phyloP scores from a whole-genome alignment of 2,797 vertebrate species.

The Rhinella marina region DNA sequence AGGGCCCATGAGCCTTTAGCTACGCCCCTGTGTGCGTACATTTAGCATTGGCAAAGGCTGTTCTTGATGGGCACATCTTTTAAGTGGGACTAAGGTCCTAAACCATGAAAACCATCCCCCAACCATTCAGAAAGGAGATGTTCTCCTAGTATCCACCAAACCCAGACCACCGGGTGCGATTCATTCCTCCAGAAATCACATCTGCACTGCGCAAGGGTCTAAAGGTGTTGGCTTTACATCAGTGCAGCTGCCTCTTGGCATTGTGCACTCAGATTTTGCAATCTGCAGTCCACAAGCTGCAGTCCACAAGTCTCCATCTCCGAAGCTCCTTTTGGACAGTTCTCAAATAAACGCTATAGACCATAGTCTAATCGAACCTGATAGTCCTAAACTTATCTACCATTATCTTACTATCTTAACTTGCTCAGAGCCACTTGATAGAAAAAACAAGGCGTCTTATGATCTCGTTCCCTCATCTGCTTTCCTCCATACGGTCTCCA shows the following conservation, averaged over 20 bases:
- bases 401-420: background rate
- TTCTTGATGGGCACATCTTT: too few relatives aligned
- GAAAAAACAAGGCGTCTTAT: background rate
- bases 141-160: background rate
- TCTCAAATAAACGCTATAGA: background rate
- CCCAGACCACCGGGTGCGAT: background rate
- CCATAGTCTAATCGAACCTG: background rate
- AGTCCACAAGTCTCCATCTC: background rate
- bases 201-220: background rate
- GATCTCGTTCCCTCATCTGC: background rate
- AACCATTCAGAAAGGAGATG: background rate
- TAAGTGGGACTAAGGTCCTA: background rate
- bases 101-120: too few relatives aligned
- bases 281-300: too few relatives aligned
- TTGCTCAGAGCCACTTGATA: background rate
- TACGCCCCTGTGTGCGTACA: too few relatives aligned
- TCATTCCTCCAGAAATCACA: background rate
- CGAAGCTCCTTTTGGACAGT: background rate
- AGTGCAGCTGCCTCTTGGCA: background rate
- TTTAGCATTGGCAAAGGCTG: too few relatives aligned
- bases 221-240: background rate
- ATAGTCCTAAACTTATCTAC: background rate
- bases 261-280: background rate
- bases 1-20: too few relatives aligned
- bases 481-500: slow-evolving; percentile 46